A percentile compares a stretch with the other conserved stretches of the same genome.
Evolutionary conservation across 2,113 vertebrate species (phyloP).

Genomic region (Dromas ardeola): DNA sequence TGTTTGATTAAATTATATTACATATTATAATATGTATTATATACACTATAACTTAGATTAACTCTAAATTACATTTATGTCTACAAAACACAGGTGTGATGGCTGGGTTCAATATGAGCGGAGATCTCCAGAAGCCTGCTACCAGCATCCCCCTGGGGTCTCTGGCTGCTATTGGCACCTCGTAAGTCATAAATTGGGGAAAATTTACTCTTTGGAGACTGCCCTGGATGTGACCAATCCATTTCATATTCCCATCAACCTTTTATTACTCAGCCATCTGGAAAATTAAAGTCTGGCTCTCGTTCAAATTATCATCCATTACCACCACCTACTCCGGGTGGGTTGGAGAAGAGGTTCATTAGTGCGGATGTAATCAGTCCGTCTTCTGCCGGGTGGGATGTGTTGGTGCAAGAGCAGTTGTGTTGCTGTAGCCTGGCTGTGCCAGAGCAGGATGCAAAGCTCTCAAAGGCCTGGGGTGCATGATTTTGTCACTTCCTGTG

Average conservation of each 20-base stretch:
- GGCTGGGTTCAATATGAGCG: conserved; percentile 98
- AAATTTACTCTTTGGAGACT: conserved; percentile 18
- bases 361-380: neutral
- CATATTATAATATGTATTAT: neutral
- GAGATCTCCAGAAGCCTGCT: conserved; percentile 90
- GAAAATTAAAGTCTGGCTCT: conserved; percentile 67
- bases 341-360: neutral
- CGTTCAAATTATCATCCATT: conserved; percentile 33
- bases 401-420: neutral
- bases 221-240: conserved; percentile 37
- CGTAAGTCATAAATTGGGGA: conserved; percentile 79
- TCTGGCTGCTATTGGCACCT: conserved; percentile 90
- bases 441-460: neutral
- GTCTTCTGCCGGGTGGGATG: neutral
- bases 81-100: conserved; percentile 86
- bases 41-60: neutral
- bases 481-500: neutral
- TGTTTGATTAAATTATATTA: neutral
- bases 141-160: conserved; percentile 94
- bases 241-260: conserved; percentile 48
- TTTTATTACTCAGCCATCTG: conserved; percentile 61
- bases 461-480: accelerated
- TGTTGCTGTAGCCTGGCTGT: neutral
- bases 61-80: conserved; percentile 14
- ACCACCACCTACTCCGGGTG: neutral